Conservation (phyloP, 2,113 vertebrate species). For the Eleginops maclovinus region DNA sequence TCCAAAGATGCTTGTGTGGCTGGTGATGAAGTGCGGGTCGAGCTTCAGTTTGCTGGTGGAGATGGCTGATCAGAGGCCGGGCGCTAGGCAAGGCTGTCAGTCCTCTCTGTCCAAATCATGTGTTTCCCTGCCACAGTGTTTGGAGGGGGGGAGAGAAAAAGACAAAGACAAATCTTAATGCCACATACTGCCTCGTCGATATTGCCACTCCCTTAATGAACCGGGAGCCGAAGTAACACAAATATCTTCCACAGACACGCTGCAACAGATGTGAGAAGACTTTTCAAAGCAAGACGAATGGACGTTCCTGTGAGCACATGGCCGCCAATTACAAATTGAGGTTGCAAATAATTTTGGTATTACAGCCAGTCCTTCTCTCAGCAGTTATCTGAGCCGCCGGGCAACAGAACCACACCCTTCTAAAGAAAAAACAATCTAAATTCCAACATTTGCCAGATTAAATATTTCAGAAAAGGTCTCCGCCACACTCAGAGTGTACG, state of each 20-base stretch:
- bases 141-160: constrained; percentile 60
- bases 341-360: constrained; percentile 61
- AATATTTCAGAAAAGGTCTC: constrained; percentile 38
- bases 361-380: constrained; percentile 43
- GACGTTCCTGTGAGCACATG: constrained; percentile 56
- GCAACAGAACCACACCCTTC: constrained; percentile 73
- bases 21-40: constrained; percentile 92
- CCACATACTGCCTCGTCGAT: constrained; percentile 73
- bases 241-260: constrained; percentile 63
- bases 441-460: constrained; percentile 36
- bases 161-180: constrained; percentile 80
- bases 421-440: constrained; percentile 16
- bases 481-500: neutral
- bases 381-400: constrained; percentile 55
- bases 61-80: constrained; percentile 92
- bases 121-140: constrained; percentile 76
- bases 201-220: constrained; percentile 81
- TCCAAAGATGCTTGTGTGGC: constrained; percentile 88
- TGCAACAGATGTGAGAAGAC: constrained; percentile 81
- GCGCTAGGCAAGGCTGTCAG: constrained; percentile 95
- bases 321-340: constrained; percentile 68
- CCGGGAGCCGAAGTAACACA: constrained; percentile 63
- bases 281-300: constrained; percentile 65
- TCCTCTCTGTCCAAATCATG: constrained; percentile 93
- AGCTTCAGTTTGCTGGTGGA: constrained; percentile 91